Evolutionary conservation across 2,797 vertebrate genomes (phyloP).

Genomic region (Eulemur mongoz): DNA sequence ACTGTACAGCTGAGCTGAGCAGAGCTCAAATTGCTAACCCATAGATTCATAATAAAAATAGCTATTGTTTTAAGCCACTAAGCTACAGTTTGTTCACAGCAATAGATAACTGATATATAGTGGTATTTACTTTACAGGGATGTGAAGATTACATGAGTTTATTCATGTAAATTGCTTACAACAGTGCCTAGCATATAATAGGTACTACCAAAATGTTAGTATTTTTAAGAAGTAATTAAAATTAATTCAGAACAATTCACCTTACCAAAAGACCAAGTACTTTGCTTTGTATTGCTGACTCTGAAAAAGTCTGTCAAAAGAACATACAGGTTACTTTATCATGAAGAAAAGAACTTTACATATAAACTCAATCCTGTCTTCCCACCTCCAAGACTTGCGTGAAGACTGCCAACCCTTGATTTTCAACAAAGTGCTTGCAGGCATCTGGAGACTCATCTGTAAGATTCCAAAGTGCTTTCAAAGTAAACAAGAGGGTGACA

Average conservation of each 20-base stretch:
- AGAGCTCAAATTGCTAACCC: neutral
- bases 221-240: conserved; percentile 19
- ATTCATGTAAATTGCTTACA: neutral
- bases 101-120: neutral
- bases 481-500: conserved; percentile 92
- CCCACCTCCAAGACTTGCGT: conserved; percentile 92
- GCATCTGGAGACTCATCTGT: conserved; percentile 93
- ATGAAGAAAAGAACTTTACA: conserved; percentile 14
- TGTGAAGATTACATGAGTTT: conserved; percentile 36
- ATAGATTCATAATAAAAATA: neutral
- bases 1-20: neutral
- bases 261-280: conserved; percentile 95
- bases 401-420: conserved; percentile 91
- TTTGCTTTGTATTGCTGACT: conserved; percentile 93
- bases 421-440: conserved; percentile 93
- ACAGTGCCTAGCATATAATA: conserved; percentile 45
- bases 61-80: conserved; percentile 54
- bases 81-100: neutral
- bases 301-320: conserved; percentile 90
- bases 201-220: neutral
- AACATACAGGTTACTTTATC: conserved; percentile 47
- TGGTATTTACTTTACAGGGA: neutral
- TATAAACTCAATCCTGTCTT: conserved; percentile 24
- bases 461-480: conserved; percentile 95
- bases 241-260: conserved; percentile 58